These are phyloP conservation scores for Bimastos eiseni DNA, from an alignment of 2,888 invertebrate species.

Conservation along the genomic window DNA sequence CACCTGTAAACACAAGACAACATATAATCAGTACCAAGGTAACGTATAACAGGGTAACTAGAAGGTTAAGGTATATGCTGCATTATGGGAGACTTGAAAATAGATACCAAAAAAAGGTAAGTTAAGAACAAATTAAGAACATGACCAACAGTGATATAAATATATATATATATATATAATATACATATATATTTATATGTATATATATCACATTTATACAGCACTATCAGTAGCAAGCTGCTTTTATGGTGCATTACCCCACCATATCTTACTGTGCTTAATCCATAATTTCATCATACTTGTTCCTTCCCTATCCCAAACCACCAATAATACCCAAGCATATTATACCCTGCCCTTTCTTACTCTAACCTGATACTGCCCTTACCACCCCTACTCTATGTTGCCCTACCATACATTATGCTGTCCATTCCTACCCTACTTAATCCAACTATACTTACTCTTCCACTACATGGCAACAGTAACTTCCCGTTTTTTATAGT, in stretches of 20 bases:
- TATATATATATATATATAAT: no score
- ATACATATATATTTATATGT: no score
- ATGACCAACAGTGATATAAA: no score
- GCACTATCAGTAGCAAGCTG: no score
- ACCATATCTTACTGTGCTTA: not conserved
- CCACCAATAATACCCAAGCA: not conserved
- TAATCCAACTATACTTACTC: not conserved
- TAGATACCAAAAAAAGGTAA: not conserved
- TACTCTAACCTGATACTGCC: not conserved
- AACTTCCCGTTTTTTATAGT: not conserved
- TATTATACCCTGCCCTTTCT: not conserved
- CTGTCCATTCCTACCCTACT: not conserved
- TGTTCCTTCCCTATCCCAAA: not conserved
- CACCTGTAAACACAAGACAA: slow-evolving; percentile 69
- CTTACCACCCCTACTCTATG: not conserved
- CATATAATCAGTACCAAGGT: not conserved
- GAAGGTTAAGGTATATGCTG: not conserved
- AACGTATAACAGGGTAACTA: not conserved
- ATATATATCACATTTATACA: no score
- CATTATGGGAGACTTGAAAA: not conserved
- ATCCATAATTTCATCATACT: not conserved
- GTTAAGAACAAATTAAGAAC: no score
- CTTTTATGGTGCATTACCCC: no score
- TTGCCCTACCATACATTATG: not conserved
- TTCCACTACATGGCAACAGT: not conserved